A percentile compares a stretch with the other conserved stretches of the same genome.
These are phyloP conservation scores for Bombus consobrinus DNA, from an alignment of 1,140 invertebrate species.

Conservation along the genomic window DNA sequence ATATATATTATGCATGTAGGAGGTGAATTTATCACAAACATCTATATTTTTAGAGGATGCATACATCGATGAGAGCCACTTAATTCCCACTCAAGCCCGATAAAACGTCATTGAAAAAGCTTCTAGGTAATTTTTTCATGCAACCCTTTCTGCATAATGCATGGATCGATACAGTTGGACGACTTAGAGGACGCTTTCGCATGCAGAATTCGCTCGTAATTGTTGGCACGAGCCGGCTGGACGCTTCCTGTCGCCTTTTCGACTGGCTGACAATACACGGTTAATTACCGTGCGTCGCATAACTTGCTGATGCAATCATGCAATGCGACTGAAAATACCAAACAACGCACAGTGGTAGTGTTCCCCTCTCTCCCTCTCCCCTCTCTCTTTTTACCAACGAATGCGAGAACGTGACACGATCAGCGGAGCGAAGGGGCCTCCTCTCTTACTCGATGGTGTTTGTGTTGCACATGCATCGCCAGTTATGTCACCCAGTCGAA, in stretches of 20 bases:
- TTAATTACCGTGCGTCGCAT: slow-evolving; percentile 23
- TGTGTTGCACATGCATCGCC: slow-evolving; percentile 25
- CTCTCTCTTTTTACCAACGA: not conserved
- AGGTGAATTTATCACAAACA: not conserved
- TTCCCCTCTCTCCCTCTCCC: not conserved
- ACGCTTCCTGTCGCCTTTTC: slow-evolving; percentile 11
- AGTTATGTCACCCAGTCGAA: slow-evolving; percentile 55
- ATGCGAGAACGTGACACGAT: not conserved
- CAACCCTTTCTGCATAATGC: not conserved
- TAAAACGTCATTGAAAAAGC: not conserved
- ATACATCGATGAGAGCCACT: not conserved
- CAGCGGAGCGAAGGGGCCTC: not conserved
- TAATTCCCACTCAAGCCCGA: too few species aligned
- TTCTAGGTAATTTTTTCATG: not conserved
- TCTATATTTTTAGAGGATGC: not conserved
- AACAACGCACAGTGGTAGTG: not conserved
- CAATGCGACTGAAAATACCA: not conserved
- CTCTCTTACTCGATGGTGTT: not conserved
- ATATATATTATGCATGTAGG: too few species aligned
- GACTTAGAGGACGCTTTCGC: not conserved
- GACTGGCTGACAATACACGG: not conserved
- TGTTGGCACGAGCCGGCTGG: not conserved
- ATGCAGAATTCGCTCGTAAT: slow-evolving; percentile 11
- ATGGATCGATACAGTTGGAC: not conserved
- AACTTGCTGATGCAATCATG: slow-evolving; percentile 12